Base-by-base conservation (phyloP, 2,888 invertebrate species). In the Allophyes oxyacanthae region DNA sequence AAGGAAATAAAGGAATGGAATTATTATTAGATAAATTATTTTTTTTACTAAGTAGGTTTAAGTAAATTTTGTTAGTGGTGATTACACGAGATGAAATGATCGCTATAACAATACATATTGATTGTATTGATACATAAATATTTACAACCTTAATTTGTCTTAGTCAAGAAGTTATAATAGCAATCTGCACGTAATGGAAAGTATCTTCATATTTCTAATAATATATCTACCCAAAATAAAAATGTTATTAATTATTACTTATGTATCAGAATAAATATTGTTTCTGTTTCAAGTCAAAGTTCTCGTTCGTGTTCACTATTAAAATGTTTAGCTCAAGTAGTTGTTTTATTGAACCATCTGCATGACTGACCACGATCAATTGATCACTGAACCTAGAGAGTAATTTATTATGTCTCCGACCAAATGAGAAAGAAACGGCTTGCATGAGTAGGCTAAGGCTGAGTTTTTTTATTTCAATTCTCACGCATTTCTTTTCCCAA, bases 251-350 rank as follows among this genome's bases (percentile, higher is more conserved):
- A 20, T 20, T 3, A 20, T 20, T 3, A 20, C 20, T 4, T 20
- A 20, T 20, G 20, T 20, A 3, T 20, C 20, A 20, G 20, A 20
- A 20, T 20, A 4, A 20, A 20, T 20, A 20, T 20, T 20, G 20
- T 20, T 20, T 20, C n/a, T 56, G 58, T 64, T 45, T 54, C 33
- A 51, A 60, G 48, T 68, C 56, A 58, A 53, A 20, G 20, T 77
- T 75, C 72, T 69, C 51, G 72, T 77, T 77, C 76, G 68, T 78
- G 75, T 81, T 77, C 77, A 77, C 70, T 76, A 85, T 76, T 84
- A 85, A 82, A 82, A 75, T 53, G 56, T 75, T 75, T 72, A 78
- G 76, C 70, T 76, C 70, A 78, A 56, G 20, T 15, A 10, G 30
- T 9, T 65, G 79, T 81, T 79, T 77, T 40, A 74, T 73, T 77